These are phyloP conservation scores for Brachyistius frenatus DNA, from an alignment of 2,113 vertebrate species.

Conservation along the genomic window DNA sequence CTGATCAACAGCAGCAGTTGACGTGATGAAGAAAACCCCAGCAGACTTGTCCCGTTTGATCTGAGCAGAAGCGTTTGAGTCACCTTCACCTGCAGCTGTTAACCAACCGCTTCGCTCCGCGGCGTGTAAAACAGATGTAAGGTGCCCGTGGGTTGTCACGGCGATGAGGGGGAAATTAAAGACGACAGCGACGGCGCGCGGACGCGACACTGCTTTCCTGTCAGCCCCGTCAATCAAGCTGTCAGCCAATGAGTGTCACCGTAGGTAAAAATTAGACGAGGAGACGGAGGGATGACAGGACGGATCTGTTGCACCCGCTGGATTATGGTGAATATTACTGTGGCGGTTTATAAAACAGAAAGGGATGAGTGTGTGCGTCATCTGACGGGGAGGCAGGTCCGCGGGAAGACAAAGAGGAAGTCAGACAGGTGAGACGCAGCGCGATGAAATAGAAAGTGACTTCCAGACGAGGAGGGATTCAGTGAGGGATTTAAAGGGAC, in stretches of 20 bases:
- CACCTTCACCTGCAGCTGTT: conserved; percentile 43
- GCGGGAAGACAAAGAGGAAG: not conserved
- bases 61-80: not conserved
- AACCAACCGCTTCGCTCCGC: not conserved
- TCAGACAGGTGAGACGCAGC: not conserved
- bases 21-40: too few species aligned
- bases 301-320: not conserved
- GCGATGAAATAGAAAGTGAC: conserved; percentile 3
- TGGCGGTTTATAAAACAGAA: conserved; percentile 1
- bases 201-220: conserved; percentile 54
- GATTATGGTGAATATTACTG: conserved; percentile 32
- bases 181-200: conserved; percentile 56
- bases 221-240: conserved; percentile 69
- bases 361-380: not conserved
- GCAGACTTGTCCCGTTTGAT: too few species aligned
- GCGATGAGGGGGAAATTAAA: conserved; percentile 66
- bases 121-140: conserved; percentile 51
- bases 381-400: not conserved
- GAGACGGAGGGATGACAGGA: conserved; percentile 34
- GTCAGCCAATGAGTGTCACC: conserved; percentile 64
- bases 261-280: conserved; percentile 46
- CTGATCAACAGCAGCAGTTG: too few species aligned
- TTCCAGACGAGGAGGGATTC: not conserved
- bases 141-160: conserved; percentile 53
- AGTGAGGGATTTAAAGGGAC: too few species aligned